Evolutionary conservation across 2,113 vertebrate species (phyloP).

Genomic region (Turnix velox): DNA sequence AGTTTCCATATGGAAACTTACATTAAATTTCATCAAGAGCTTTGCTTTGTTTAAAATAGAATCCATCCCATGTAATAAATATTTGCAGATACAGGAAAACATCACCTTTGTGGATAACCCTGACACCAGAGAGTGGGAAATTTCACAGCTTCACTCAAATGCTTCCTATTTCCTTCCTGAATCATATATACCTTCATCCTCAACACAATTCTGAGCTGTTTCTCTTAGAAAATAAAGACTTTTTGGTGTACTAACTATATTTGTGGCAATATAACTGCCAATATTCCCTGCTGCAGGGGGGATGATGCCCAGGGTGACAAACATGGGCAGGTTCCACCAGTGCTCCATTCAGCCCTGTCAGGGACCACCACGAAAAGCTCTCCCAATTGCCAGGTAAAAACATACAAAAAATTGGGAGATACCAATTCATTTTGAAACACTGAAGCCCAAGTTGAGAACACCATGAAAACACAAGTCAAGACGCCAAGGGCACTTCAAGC

Average conservation of each 20-base stretch:
- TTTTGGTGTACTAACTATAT: not conserved
- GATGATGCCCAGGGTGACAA: rapidly evolving
- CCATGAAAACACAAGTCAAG: rapidly evolving
- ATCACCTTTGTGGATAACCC: not conserved
- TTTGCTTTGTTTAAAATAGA: conserved; percentile 33
- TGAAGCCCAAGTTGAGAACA: not conserved
- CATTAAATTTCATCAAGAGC: not conserved
- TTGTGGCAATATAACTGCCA: too few relatives aligned
- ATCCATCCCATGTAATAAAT: not conserved
- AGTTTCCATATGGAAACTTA: conserved; percentile 59
- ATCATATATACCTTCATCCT: not conserved
- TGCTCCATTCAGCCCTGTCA: rapidly evolving
- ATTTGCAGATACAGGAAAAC: conserved; percentile 18
- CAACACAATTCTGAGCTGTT: not conserved
- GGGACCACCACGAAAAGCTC: rapidly evolving
- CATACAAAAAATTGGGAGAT: rapidly evolving
- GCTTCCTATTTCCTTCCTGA: not conserved
- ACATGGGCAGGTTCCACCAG: rapidly evolving
- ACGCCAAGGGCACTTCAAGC: not conserved
- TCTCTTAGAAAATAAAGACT: not conserved
- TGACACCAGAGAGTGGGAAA: not conserved
- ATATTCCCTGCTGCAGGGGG: rapidly evolving
- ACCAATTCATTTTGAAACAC: not conserved
- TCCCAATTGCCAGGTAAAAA: rapidly evolving
- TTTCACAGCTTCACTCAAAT: not conserved